These are phyloP conservation scores for Gandaritis pyraliata DNA, from an alignment of 2,888 invertebrate species.

Conservation along the genomic window DNA sequence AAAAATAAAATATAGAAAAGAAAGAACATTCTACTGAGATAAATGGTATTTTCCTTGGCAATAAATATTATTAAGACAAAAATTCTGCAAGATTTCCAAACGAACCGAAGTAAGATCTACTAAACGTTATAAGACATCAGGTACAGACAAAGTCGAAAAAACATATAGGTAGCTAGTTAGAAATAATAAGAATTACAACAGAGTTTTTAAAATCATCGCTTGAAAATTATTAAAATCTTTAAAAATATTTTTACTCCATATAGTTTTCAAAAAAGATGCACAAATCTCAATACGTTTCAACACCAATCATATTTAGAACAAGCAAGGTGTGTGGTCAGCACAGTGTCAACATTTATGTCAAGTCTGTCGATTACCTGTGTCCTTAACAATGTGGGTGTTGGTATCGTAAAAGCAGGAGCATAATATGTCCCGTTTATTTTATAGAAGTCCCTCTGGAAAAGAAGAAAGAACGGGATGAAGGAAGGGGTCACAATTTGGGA, in stretches of 20 bases:
- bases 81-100: too few relatives aligned
- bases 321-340: slow-evolving; percentile 42
- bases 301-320: slow-evolving; percentile 33
- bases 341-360: slow-evolving; percentile 30
- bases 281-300: slow-evolving; percentile 41
- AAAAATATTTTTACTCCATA: too few relatives aligned
- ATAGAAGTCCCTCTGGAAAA: slow-evolving; percentile 84
- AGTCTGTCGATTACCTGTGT: slow-evolving; percentile 67
- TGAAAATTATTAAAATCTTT: too few relatives aligned
- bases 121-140: too few relatives aligned
- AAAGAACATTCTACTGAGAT: too few relatives aligned
- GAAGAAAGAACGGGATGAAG: slow-evolving; percentile 61
- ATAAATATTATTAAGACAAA: too few relatives aligned
- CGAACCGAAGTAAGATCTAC: too few relatives aligned
- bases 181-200: too few relatives aligned
- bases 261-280: slow-evolving; percentile 22
- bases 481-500: slow-evolving; percentile 19
- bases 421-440: slow-evolving; percentile 80
- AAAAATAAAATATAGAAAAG: background rate
- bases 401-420: slow-evolving; percentile 69
- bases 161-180: too few relatives aligned
- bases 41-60: too few relatives aligned
- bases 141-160: too few relatives aligned
- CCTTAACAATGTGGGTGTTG: slow-evolving; percentile 68
- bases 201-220: too few relatives aligned